Evolutionary conservation across 2,888 invertebrate genomes (phyloP).

Genomic region (Brenthis ino): DNA sequence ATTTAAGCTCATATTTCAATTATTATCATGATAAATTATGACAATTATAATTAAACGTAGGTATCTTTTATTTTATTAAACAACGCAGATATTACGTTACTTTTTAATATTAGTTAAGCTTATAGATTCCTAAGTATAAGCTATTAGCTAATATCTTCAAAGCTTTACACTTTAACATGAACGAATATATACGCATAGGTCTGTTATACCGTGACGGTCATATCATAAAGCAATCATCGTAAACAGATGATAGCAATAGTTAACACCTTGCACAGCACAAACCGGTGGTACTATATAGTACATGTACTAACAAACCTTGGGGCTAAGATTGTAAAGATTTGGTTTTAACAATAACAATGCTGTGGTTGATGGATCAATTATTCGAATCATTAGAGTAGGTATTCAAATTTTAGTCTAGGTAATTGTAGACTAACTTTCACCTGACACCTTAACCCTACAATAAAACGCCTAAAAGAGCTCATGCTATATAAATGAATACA

Average conservation of each 20-base stretch:
- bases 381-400: not conserved
- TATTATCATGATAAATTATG: too few relatives aligned
- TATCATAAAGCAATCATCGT: not conserved
- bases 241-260: slow-evolving; percentile 18
- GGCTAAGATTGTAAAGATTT: not conserved
- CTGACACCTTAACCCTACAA: too few relatives aligned
- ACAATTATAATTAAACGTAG: too few relatives aligned
- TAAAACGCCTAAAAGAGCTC: too few relatives aligned
- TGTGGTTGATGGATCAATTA: not conserved
- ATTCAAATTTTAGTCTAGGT: not conserved
- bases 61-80: not conserved
- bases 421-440: not conserved
- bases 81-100: not conserved
- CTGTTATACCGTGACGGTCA: not conserved
- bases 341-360: not conserved
- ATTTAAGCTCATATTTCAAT: slow-evolving; percentile 15
- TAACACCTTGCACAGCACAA: slow-evolving; percentile 12
- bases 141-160: too few relatives aligned
- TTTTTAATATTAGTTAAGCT: too few relatives aligned
- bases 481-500: too few relatives aligned
- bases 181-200: too few relatives aligned
- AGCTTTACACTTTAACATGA: too few relatives aligned
- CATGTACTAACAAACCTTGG: slow-evolving; percentile 5
- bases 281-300: not conserved
- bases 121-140: too few relatives aligned